Conservation (phyloP, 2,113 vertebrate species). For the Noturus placidus region DNA sequence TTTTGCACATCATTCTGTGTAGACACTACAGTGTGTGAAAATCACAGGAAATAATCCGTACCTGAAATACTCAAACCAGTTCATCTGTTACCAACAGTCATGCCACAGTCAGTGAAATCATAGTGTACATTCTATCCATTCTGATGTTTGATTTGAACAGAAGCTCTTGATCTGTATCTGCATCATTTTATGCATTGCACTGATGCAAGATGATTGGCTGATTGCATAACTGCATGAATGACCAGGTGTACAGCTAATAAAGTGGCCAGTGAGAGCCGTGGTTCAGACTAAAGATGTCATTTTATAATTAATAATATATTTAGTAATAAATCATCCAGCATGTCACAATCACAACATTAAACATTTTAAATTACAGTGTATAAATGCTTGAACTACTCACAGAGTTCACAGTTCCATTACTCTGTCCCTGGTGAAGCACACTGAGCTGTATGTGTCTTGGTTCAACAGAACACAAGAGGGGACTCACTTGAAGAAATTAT, state of each 20-base stretch:
- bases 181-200: not conserved
- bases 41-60: not conserved
- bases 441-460: not conserved
- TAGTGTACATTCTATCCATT: not conserved
- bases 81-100: not conserved
- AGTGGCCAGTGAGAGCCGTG: not conserved
- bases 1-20: not conserved
- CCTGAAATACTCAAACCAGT: not conserved
- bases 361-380: not conserved
- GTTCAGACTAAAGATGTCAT: not conserved
- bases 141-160: not conserved
- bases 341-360: not conserved
- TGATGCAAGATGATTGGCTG: not conserved
- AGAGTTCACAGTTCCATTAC: not conserved
- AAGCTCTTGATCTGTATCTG: not conserved
- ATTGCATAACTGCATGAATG: not conserved
- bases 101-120: not conserved
- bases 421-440: not conserved
- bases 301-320: not conserved
- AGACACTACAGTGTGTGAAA: not conserved
- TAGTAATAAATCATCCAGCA: not conserved
- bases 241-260: not conserved
- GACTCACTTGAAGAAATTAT: not conserved
- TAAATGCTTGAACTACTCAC: not conserved
- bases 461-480: slow-evolving; percentile 19